Percentiles rank a stretch among this genome's conserved stretches.
Evolutionary conservation across 2,888 invertebrate species (phyloP).

Genomic region (Eudemis profundana): DNA sequence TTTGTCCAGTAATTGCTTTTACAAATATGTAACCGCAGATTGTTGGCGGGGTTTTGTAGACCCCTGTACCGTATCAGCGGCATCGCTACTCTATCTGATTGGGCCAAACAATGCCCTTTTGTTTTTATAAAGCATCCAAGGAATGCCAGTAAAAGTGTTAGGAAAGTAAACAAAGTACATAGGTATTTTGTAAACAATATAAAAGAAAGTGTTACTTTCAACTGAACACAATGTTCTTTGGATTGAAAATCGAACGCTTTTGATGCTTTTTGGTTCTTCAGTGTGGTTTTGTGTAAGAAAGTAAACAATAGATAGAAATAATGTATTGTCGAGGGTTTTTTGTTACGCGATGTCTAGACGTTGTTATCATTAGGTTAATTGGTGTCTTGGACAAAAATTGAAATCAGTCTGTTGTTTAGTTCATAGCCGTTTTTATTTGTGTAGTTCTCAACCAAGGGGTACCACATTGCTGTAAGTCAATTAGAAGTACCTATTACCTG

Average conservation of each 20-base stretch:
- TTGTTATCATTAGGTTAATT: slow-evolving; percentile 21
- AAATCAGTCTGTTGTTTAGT: not conserved
- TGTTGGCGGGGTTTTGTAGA: not conserved
- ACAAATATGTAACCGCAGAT: not conserved
- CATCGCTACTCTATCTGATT: slow-evolving; percentile 53
- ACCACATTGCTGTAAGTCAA: no score
- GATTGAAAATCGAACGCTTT: not conserved
- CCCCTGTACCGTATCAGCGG: not conserved
- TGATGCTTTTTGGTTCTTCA: not conserved
- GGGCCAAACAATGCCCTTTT: slow-evolving; percentile 61
- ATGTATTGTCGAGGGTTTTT: slow-evolving; percentile 15
- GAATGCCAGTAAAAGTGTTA: slow-evolving; percentile 59
- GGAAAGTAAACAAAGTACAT: slow-evolving; percentile 3
- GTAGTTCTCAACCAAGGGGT: no score
- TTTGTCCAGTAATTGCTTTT: no score
- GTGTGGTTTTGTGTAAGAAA: slow-evolving; percentile 3
- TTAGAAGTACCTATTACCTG: no score
- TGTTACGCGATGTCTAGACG: slow-evolving; percentile 25
- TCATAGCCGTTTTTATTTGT: no score
- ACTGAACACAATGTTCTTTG: not conserved
- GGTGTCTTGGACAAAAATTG: not conserved
- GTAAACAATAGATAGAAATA: slow-evolving; percentile 8
- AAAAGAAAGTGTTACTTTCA: slow-evolving; percentile 20
- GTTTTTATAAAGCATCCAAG: slow-evolving; percentile 51
- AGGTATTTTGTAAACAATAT: slow-evolving; percentile 23